These are phyloP conservation scores for Cryptus viduatorius DNA, from an alignment of 2,888 invertebrate species.

Conservation along the genomic window DNA sequence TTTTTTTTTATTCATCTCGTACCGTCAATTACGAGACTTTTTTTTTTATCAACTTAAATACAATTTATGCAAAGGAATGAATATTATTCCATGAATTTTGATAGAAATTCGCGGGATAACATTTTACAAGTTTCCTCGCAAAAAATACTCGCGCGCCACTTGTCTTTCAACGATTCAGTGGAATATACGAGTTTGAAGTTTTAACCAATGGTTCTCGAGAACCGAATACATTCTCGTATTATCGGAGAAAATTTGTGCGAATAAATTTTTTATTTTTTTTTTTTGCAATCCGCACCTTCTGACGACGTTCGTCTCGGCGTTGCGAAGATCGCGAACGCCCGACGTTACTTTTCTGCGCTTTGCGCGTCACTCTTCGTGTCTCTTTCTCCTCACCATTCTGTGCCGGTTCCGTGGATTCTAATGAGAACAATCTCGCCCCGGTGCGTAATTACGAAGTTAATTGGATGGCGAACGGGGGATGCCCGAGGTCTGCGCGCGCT, in stretches of 20 bases:
- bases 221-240: neutral
- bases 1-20: constrained; percentile 23
- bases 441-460: constrained; percentile 79
- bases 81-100: constrained; percentile 7
- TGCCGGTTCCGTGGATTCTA: constrained; percentile 71
- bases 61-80: neutral
- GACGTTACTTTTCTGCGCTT: neutral
- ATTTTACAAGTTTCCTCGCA: neutral
- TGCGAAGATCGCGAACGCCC: constrained; percentile 6
- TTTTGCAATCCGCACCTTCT: constrained; percentile 9
- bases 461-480: constrained; percentile 74
- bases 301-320: constrained; percentile 10
- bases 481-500: constrained; percentile 60
- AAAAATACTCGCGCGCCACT: neutral
- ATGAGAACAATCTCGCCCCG: constrained; percentile 77
- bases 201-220: neutral
- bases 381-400: constrained; percentile 52
- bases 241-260: neutral
- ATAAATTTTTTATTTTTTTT: constrained; percentile 22
- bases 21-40: neutral
- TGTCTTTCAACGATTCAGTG: neutral
- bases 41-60: constrained; percentile 2
- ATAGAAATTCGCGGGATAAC: neutral
- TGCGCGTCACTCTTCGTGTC: constrained; percentile 33
- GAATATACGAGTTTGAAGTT: neutral